A percentile compares a stretch with the other conserved stretches of the same genome.
These are phyloP conservation scores for Athene cunicularia DNA, from an alignment of 2,113 vertebrate species.

Conservation along the genomic window DNA sequence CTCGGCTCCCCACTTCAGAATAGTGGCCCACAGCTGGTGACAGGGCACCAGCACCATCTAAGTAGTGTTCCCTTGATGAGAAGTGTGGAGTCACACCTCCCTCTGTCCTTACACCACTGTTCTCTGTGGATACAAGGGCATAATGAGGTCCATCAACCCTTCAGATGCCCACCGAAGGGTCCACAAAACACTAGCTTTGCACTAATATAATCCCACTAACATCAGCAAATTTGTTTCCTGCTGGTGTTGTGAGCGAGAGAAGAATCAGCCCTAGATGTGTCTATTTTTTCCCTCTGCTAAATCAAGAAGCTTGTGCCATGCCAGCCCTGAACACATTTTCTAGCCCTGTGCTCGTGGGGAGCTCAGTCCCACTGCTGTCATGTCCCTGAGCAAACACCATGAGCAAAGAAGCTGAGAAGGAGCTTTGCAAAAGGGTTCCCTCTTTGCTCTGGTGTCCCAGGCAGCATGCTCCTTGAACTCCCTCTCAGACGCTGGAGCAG, in stretches of 20 bases:
- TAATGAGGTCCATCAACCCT: not conserved
- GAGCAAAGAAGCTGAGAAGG: not conserved
- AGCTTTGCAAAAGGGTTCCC: not conserved
- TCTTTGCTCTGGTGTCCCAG: not conserved
- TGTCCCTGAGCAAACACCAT: not conserved
- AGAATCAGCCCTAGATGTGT: not conserved
- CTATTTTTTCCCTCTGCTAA: not conserved
- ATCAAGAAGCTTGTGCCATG: not conserved
- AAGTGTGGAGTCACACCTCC: not conserved
- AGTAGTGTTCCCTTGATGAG: not conserved
- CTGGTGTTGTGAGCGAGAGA: not conserved
- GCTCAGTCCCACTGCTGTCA: accelerated
- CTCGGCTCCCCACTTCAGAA: not conserved
- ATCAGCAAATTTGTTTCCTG: not conserved
- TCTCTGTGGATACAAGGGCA: accelerated
- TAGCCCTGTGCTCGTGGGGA: not conserved
- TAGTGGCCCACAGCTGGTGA: not conserved
- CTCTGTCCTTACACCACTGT: not conserved
- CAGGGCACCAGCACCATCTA: not conserved
- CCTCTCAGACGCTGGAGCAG: not conserved
- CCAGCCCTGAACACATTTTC: not conserved
- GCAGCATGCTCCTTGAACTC: not conserved
- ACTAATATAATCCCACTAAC: not conserved
- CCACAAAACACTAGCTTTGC: not conserved
- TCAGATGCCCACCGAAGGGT: not conserved